Conservation (phyloP, 1,140 invertebrate species). For the Conus ventricosus region DNA sequence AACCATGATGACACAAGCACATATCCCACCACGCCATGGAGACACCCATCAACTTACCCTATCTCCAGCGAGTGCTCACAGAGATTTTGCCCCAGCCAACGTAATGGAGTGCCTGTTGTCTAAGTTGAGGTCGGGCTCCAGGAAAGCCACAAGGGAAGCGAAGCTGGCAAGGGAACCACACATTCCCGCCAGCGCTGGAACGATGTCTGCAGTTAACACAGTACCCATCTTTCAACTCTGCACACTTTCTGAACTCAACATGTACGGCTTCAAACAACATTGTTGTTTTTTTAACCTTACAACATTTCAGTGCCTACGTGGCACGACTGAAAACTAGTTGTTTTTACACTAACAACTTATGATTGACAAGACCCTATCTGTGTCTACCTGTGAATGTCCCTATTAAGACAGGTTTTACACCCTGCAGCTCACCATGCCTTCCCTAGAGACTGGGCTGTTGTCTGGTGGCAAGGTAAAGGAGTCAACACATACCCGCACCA, state of each 20-base stretch:
- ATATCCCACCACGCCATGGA: not conserved
- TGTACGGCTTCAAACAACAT: not conserved
- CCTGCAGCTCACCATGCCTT: no score
- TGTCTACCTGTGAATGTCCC: no score
- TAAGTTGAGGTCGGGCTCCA: conserved; percentile 98
- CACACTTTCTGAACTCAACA: not conserved
- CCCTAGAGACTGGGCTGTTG: no score
- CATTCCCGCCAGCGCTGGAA: conserved; percentile 92
- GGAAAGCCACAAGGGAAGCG: conserved; percentile 95
- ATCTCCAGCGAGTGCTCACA: conserved; percentile 94
- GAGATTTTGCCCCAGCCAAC: conserved; percentile 85
- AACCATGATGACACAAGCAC: not conserved
- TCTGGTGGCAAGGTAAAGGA: no score
- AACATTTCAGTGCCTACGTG: no score
- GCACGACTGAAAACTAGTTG: no score
- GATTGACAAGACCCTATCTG: no score
- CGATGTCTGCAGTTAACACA: conserved; percentile 80
- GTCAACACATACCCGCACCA: no score
- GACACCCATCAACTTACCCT: conserved; percentile 77
- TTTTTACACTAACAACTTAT: no score
- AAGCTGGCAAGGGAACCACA: conserved; percentile 96
- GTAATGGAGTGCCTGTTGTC: conserved; percentile 97
- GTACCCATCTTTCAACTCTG: not conserved
- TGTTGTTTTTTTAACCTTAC: no score
- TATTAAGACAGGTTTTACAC: no score